A percentile compares a stretch with the other conserved stretches of the same genome.
Conservation (phyloP, 2,797 vertebrate genomes). For the Aeoliscus strigatus region DNA sequence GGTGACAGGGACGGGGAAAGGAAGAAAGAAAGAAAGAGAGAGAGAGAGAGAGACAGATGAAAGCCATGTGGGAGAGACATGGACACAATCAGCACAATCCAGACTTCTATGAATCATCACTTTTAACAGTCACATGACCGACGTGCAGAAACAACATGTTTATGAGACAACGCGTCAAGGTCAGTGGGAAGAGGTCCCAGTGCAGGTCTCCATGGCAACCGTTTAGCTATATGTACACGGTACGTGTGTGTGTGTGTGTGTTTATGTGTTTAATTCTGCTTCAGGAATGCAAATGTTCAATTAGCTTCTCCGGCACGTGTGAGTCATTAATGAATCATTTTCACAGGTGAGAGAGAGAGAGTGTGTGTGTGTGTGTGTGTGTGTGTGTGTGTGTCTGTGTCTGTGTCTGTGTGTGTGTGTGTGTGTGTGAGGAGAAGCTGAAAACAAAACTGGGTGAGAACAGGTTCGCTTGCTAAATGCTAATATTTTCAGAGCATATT, state of each 20-base stretch:
- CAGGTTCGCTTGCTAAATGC: slow-evolving; percentile 33
- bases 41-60: slow-evolving; percentile 31
- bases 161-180: slow-evolving; percentile 44
- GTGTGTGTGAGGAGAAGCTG: slow-evolving; percentile 23
- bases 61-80: slow-evolving; percentile 45
- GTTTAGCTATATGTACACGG: too few species aligned
- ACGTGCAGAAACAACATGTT: slow-evolving; percentile 14
- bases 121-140: slow-evolving; percentile 28
- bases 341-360: slow-evolving; percentile 61
- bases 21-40: too few species aligned
- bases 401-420: too few species aligned
- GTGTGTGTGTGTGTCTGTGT: too few species aligned
- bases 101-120: slow-evolving; percentile 45
- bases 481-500: slow-evolving; percentile 20
- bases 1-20: slow-evolving; percentile 24
- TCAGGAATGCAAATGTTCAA: slow-evolving; percentile 61
- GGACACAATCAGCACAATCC: slow-evolving; percentile 41
- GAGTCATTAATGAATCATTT: slow-evolving; percentile 70
- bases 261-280: slow-evolving; percentile 33
- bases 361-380: too few species aligned
- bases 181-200: slow-evolving; percentile 39
- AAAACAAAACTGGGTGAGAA: slow-evolving; percentile 45
- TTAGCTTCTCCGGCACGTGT: slow-evolving; percentile 40
- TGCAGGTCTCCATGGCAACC: slow-evolving; percentile 17
- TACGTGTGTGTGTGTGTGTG: slow-evolving; percentile 12